phyloP scores from a whole-genome alignment of 2,797 vertebrate species.

The Peromyscus nudipes region DNA sequence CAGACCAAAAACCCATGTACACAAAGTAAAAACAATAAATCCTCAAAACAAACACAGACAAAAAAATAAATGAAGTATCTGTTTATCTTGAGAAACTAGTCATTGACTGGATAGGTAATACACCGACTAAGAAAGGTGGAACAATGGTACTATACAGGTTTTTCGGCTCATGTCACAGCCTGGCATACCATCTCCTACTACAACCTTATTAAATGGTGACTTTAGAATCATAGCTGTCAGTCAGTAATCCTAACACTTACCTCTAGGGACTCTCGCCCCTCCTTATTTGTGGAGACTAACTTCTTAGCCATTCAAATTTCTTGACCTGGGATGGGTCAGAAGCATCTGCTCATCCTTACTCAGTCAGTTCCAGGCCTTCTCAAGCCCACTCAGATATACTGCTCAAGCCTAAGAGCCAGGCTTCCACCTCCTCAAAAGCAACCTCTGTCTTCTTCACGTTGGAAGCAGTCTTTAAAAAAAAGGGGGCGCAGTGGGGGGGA shows the following conservation, averaged over 20 bases:
- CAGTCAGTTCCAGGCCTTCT: background rate
- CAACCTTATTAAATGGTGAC: background rate
- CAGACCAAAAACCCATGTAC: background rate
- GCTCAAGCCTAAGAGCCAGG: background rate
- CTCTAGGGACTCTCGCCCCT: background rate
- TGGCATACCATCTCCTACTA: too few species aligned
- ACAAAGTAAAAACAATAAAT: background rate
- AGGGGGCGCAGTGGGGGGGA: fast-evolving
- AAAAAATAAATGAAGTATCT: background rate
- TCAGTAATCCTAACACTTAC: background rate
- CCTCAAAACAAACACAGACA: too few species aligned
- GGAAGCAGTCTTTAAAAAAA: background rate
- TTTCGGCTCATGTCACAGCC: background rate
- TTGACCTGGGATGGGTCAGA: background rate
- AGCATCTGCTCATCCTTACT: background rate
- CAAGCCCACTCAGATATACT: background rate
- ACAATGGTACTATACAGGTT: background rate
- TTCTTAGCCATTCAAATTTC: background rate
- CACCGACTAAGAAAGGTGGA: background rate
- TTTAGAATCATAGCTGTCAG: background rate
- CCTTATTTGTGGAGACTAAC: background rate
- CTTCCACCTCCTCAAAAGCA: background rate
- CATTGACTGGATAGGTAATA: background rate
- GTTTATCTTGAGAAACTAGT: background rate
- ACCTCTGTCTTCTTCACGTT: background rate